phyloP scores from a whole-genome alignment of 2,113 vertebrate genomes.

The Montifringilla adamsi region DNA sequence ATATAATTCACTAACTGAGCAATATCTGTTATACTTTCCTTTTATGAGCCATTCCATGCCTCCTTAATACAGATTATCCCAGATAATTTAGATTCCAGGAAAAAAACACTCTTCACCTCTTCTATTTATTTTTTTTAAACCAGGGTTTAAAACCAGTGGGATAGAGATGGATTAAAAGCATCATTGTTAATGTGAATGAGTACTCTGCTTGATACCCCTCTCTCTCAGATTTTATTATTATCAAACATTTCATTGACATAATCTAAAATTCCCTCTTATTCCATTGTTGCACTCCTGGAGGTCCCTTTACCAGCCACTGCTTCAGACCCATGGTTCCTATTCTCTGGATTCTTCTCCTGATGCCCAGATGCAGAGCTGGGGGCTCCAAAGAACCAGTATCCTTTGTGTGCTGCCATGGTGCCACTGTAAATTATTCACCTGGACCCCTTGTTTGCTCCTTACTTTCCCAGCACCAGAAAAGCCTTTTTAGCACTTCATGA shows the following conservation, averaged over 20 bases:
- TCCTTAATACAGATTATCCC: not conserved
- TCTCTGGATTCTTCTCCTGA: not conserved
- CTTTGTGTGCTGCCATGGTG: not conserved
- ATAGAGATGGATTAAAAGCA: not conserved
- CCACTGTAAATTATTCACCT: not conserved
- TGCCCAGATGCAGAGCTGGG: not conserved
- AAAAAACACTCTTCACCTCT: not conserved
- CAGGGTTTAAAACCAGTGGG: not conserved
- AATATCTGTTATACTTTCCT: not conserved
- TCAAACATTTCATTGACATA: not conserved
- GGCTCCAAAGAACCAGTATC: not conserved
- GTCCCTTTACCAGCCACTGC: not conserved
- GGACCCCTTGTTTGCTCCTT: not conserved
- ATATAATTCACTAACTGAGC: not conserved
- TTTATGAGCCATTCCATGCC: not conserved
- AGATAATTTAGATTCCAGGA: constrained; percentile 1
- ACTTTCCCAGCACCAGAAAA: not conserved
- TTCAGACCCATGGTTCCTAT: not conserved
- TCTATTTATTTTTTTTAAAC: not conserved
- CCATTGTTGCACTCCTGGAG: not conserved
- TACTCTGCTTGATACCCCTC: not conserved
- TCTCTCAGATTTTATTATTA: not conserved
- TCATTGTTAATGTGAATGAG: not conserved
- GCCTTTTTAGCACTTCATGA: not conserved
- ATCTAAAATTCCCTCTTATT: not conserved